Conservation (phyloP, 1,140 invertebrate species). For the Listronotus bonariensis region DNA sequence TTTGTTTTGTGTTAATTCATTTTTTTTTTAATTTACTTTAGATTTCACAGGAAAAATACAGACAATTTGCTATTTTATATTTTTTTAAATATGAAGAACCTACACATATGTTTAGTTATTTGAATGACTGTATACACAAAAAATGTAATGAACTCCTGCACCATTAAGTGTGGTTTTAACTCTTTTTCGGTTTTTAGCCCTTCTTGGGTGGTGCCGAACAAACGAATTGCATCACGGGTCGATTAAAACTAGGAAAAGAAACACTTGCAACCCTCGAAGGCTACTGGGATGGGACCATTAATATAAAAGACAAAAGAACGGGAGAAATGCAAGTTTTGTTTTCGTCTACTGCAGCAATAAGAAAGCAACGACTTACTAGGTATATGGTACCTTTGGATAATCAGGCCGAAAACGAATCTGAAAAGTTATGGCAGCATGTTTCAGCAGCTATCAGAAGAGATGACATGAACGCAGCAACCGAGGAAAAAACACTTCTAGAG, state of each 20-base stretch:
- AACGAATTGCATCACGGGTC: conserved; percentile 82
- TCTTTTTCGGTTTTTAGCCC: conserved; percentile 64
- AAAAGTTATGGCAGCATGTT: conserved; percentile 83
- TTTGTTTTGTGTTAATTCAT: too few relatives aligned
- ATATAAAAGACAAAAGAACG: conserved; percentile 77
- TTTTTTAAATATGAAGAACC: too few relatives aligned
- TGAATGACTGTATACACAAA: too few relatives aligned
- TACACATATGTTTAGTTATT: too few relatives aligned
- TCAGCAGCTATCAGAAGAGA: conserved; percentile 78
- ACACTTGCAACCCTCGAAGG: conserved; percentile 84
- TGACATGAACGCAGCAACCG: conserved; percentile 78
- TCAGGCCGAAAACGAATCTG: conserved; percentile 82
- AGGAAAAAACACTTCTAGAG: conserved; percentile 87
- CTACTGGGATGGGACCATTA: conserved; percentile 89
- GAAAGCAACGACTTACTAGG: conserved; percentile 72
- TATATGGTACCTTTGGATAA: conserved; percentile 78
- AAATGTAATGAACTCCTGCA: too few relatives aligned
- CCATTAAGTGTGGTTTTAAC: too few relatives aligned
- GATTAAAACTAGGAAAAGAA: conserved; percentile 86
- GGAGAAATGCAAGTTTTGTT: conserved; percentile 76
- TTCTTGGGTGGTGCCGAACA: conserved; percentile 84
- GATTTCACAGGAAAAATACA: too few relatives aligned
- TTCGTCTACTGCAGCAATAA: conserved; percentile 71
- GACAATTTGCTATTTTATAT: too few relatives aligned
- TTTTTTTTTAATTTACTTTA: too few relatives aligned